Evolutionary conservation across 1,140 invertebrate species (phyloP), one percentile per base, ranked within the genome.

Genomic region (Watersipora subatra): DNA sequence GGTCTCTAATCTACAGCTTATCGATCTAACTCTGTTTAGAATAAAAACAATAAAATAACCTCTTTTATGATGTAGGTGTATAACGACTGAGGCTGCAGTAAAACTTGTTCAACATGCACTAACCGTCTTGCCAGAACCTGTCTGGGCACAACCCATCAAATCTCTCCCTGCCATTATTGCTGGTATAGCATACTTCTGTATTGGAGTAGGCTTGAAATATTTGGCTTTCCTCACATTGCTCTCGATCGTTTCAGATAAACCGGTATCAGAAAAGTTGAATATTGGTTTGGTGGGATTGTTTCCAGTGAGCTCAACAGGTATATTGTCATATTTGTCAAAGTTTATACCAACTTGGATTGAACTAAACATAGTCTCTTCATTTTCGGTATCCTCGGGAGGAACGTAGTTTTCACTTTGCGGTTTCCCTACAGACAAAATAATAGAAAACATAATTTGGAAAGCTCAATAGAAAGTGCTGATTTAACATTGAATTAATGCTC

Each of bases 141-240:
- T 99, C 80, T 98, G 93, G 0, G 95, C 94, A 78, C 94, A 97
- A 0, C 87, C 93, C 93, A 98, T 97, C 7, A 98, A 71, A 82
- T 98, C 94, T 58, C 91, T 78, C 2, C 87, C 86, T 0, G 66
- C 79, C 73, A 87, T 77, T 46, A 97, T 87, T 19, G 90, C 87
- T 0, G 94, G 92, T 58, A 97, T 87, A 0, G 91, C 86, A 69
- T 89, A 82, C 72, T 94, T 93, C 74, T 99, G 95, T 46, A 99
- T 88, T 0, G 94, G 93, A 0, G 94, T 97, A 0, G 93, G 92
- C 70, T 86, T 88, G 0, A 71, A 84, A 74, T 97, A 99, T 0
- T 87, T 86, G 0, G 89, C 88, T 70, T 88, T 89, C 1, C 79
- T 73, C 0, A 98, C 84, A 75, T 97, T 98, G 0, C 87, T 82